Base-by-base conservation (phyloP, 2,888 invertebrate genomes). In the Camponotus fellah region DNA sequence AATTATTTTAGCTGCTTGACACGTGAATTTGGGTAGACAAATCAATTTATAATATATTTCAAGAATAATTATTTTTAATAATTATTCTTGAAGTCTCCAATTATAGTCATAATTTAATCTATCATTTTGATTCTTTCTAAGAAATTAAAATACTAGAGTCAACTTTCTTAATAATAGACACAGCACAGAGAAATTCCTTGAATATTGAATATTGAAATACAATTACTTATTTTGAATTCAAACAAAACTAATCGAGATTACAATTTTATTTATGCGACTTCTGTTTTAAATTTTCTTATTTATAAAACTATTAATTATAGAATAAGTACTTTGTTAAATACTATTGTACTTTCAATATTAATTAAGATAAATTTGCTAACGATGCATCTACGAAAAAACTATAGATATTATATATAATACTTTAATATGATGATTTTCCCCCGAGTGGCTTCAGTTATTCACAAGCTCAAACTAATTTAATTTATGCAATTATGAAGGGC, bases 151-250 rank as follows among this genome's bases (percentile, higher is more conserved):
- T 77, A 40, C 40, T 40, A 56, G 26, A 26, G 10, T 9, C 8
- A 49, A 12, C 21, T 4, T 21, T 17, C 9, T 34, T 80, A 58
- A 80, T 71, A 79, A 79, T 80, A 43, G 40, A 69, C 46, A n/a
- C 5, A 32, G n/a, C n/a, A 26, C 6, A 6, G 5, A 46, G 17
- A 2, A 8, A 79, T 79, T 72, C 21, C 60, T 46, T 60, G 46
- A 53, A 60, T 72, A 37, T 46, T 60, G 46, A 53, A 60, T 72
- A 37, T 46, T 26, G 34, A 60, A 46, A 37, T 72, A 37, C 79
- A 72, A 60, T 72, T 26, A 26, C 46, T 72, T 56, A 72, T 62
- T 72, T 71, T n/a, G 46, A 60, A 72, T 60, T 37, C 72, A n/a
- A 17, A n/a, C 17, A 49, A 60, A 72, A 46, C 17, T 17, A n/a